These are phyloP conservation scores for Megalopta genalis DNA, from an alignment of 1,140 invertebrate genomes.

Conservation along the genomic window DNA sequence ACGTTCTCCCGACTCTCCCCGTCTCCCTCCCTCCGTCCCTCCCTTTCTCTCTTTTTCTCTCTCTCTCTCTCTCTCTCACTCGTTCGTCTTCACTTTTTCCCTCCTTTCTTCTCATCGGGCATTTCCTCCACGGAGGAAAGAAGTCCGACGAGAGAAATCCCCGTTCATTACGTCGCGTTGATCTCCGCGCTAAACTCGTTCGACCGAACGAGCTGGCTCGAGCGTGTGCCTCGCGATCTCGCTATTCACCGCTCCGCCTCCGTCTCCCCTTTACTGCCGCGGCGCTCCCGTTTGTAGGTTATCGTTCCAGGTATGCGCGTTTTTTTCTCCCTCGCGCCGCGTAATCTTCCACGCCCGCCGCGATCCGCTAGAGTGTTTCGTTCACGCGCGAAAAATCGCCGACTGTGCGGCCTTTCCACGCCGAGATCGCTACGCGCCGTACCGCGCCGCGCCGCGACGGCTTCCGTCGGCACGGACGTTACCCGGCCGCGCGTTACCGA, in stretches of 20 bases:
- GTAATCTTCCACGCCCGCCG: constrained; percentile 6
- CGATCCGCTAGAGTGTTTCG: constrained; percentile 1
- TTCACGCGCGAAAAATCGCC: constrained; percentile 27
- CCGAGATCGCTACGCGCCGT: background rate
- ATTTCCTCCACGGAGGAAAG: constrained; percentile 1
- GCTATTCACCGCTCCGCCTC: background rate
- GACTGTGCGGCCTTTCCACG: background rate
- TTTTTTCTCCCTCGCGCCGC: constrained; percentile 7
- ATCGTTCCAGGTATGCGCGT: constrained; percentile 32
- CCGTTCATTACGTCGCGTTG: constrained; percentile 42
- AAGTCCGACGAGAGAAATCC: constrained; percentile 33
- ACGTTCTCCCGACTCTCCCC: constrained; percentile 14
- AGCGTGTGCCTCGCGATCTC: constrained; percentile 17
- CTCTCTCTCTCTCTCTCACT: background rate
- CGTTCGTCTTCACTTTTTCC: too few species aligned
- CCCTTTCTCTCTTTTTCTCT: constrained; percentile 30
- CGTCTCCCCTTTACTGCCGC: background rate
- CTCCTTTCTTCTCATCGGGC: constrained; percentile 10
- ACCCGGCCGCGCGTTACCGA: too few species aligned
- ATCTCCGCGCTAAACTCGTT: constrained; percentile 24
- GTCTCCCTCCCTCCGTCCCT: constrained; percentile 31
- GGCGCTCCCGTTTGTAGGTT: constrained; percentile 31
- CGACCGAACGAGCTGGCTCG: constrained; percentile 2
- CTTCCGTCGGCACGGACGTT: too few species aligned
- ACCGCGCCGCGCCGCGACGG: too few species aligned